Evolutionary conservation across 2,888 invertebrate genomes (phyloP).

Genomic region (Zhengitettix transpicula): DNA sequence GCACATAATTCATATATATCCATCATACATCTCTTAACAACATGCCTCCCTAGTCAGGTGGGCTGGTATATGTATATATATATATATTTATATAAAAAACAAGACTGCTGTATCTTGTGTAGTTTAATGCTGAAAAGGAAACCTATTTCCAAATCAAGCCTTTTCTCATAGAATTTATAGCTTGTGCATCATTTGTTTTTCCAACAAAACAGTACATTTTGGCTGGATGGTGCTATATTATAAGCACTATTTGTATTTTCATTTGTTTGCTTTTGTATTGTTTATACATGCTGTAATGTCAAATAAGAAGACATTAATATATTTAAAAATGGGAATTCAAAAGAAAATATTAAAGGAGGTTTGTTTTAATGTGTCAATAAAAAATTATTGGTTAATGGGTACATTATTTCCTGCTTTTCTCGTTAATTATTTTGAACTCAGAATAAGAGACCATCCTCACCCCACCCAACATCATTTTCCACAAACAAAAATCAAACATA

Average conservation of each 20-base stretch:
- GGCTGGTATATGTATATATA: conserved; percentile 6
- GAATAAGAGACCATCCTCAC: too few species aligned
- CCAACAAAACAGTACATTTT: conserved; percentile 11
- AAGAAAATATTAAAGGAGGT: neutral
- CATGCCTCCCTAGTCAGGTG: conserved; percentile 8
- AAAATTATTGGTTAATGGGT: too few species aligned
- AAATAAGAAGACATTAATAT: conserved; percentile 14
- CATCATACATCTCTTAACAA: conserved; percentile 9
- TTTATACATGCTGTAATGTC: conserved; percentile 14
- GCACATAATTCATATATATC: conserved; percentile 8
- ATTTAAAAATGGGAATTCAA: conserved; percentile 1
- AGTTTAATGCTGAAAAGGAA: conserved; percentile 11
- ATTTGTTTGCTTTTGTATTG: conserved; percentile 11
- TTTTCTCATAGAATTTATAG: conserved; percentile 9
- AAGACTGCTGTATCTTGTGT: conserved; percentile 3
- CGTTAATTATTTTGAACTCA: too few species aligned
- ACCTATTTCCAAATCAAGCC: conserved; percentile 9
- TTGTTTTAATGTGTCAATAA: neutral
- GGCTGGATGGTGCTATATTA: conserved; percentile 8
- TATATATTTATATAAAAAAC: neutral
- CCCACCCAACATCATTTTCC: too few species aligned
- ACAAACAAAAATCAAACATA: too few species aligned
- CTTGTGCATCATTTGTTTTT: conserved; percentile 9
- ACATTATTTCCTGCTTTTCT: too few species aligned
- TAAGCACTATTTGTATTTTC: conserved; percentile 9